Percentiles rank a stretch among this genome's conserved stretches.
phyloP scores from a whole-genome alignment of 2,797 vertebrate genomes.

The Eulemur coronatus region DNA sequence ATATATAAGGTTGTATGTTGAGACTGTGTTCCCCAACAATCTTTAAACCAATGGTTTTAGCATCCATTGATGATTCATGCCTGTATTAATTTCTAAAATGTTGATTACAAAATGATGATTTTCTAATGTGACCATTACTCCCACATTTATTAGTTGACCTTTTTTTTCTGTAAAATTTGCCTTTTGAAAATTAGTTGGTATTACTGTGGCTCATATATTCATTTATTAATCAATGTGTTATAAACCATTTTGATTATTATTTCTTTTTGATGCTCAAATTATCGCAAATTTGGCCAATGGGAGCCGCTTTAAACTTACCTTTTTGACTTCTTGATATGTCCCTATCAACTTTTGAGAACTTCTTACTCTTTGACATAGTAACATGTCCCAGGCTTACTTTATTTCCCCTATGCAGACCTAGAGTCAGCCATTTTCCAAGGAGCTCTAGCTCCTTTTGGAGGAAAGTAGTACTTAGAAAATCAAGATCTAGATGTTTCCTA shows the following conservation, averaged over 20 bases:
- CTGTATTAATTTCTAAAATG: not conserved
- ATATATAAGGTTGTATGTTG: not conserved
- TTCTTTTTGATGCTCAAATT: not conserved
- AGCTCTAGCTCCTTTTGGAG: not conserved
- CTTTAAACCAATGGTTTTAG: not conserved
- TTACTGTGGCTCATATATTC: not conserved
- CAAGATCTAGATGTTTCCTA: not conserved
- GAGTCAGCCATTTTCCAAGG: not conserved
- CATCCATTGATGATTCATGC: not conserved
- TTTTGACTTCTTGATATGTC: not conserved
- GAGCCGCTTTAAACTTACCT: not conserved
- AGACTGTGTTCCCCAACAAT: not conserved
- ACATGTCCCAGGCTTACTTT: not conserved
- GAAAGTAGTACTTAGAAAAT: not conserved
- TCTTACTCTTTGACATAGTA: not conserved
- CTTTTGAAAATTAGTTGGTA: constrained; percentile 3
- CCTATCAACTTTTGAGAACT: not conserved
- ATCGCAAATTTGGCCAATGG: not conserved
- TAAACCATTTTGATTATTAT: not conserved
- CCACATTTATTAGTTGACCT: not conserved
- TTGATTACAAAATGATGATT: not conserved
- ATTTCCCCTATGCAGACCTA: not conserved
- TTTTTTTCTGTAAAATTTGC: not conserved
- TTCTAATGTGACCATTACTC: not conserved
- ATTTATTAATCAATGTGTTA: not conserved